phyloP scores from a whole-genome alignment of 2,888 invertebrate species.

The Stenotaenia linearis region DNA sequence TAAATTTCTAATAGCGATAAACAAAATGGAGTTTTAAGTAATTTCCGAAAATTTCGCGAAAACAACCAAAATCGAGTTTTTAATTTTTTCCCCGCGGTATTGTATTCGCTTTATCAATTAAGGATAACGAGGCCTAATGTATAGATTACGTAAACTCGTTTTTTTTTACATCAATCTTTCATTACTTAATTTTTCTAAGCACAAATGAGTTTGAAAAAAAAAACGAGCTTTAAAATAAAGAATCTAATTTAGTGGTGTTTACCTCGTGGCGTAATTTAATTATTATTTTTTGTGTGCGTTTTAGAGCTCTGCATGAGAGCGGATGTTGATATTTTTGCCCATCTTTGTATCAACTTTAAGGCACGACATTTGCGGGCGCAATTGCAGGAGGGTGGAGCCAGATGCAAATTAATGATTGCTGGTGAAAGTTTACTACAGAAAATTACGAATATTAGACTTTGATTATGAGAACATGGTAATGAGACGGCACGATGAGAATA shows the following conservation, averaged over 20 bases:
- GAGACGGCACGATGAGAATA: neutral
- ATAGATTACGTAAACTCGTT: neutral
- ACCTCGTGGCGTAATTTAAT: neutral
- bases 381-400: conserved; percentile 6
- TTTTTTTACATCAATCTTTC: neutral
- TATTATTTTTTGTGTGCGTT: neutral
- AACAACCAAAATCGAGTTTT: neutral
- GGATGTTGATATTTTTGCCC: neutral
- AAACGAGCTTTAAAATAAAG: neutral
- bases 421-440: conserved; percentile 14
- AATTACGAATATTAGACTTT: conserved; percentile 21
- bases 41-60: neutral
- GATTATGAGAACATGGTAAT: neutral
- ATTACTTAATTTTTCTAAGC: neutral
- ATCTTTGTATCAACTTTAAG: conserved; percentile 3
- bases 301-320: neutral
- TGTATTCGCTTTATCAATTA: neutral
- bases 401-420: conserved; percentile 26
- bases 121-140: neutral
- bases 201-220: neutral
- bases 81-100: neutral
- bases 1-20: conserved; percentile 3
- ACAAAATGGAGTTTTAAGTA: neutral
- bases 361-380: conserved; percentile 4
- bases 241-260: neutral